Evolutionary conservation across 2,888 invertebrate genomes (phyloP), one percentile per base, ranked within the genome.

Genomic region (Tryphoninae sp.): DNA sequence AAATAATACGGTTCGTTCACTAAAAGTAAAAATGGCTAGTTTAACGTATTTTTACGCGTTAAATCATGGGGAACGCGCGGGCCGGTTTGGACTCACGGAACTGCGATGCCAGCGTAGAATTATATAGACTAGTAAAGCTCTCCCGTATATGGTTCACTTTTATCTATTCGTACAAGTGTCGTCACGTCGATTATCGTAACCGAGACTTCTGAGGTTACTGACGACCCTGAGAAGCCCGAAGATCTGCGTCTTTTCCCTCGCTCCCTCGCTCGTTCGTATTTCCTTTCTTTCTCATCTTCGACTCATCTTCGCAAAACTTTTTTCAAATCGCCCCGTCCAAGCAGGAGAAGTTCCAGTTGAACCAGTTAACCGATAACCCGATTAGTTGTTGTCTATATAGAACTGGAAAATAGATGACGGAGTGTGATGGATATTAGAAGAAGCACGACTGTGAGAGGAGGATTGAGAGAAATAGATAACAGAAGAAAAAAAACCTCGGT

Each of bases 351-450:
- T 45, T 55, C 72, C 59, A 82, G 40, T 73, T 79, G 72, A 58
- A 76, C 71, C 58, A 80, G 80, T 80, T 72, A 62, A 71, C 80
- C 69, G 80, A 83, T 80, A 80, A 83, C 83, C 67, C 80, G 71
- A 78, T 73, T 40, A 62, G 16, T 62, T 51, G 19, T 61, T 51
- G 33, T 61, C n/a, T 59, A n/a, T 59, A 16, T n/a, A 16, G 19
- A 55, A 7, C n/a, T 59, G 59, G 11, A 3, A 59, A 59, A 59
- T 11, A 59, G n/a, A 26, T 4, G n/a, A 26, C 23, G 11, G 23
- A 59, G 11, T 11, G 19, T 26, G 13, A 59, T 19, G 19, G 26
- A 26, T 16, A 53, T 26, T 16, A 3, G 9, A 23, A 64, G 40
- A 53, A 19, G n/a, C 33, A 7, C 4, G 6, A 33, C 6, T 33